Base-by-base conservation (phyloP, 2,797 vertebrate species). In the Lagocephalus sceleratus region DNA sequence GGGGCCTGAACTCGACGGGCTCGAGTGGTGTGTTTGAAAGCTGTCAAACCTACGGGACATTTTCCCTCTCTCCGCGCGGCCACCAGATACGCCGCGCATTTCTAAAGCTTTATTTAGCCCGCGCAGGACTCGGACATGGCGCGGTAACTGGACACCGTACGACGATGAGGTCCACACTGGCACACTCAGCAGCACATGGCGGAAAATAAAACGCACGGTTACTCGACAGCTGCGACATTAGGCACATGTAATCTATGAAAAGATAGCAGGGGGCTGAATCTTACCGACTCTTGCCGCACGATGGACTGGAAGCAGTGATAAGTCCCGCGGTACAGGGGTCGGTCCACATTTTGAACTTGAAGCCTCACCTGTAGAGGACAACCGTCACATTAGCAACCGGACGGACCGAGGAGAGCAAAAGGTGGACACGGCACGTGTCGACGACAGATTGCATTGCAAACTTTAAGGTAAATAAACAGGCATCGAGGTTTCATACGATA, bases 241-340 rank as follows among this genome's bases (percentile, higher is more conserved):
- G 44, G 44, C 22, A 14, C 62, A 29, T 22, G 53, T 10, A 44
- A 3, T 1, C 9, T 0, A 12, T 7, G 20, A 60, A 46, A 52
- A 22, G n/a, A 14, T 2, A 25, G 15, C 3, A 38, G 17, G 9
- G 68, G 91, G 32, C 12, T 14, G 32, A 35, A 35, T 35, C 96
- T 95, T 85, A 99, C 97, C 47, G 95, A 92, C 85, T 99, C 97
- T 73, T 99, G 96, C 29, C 90, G 92, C 79, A 94, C 63, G 75
- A 99, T 98, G 44, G 97, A 93, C 82, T 94, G 93, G 86, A 99
- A 99, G 85, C 97, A 99, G 85, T 99, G 97, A 51, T 84, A 58
- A 0, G 97, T 99, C 65, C 97, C 97, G 0, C 92, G 93, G 84
- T 99, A 99, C 50, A 95, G 90, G 46, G 95, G 95, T 83, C 91